Evolutionary conservation across 2,113 vertebrate genomes (phyloP).

Genomic region (Tyrannus savana): DNA sequence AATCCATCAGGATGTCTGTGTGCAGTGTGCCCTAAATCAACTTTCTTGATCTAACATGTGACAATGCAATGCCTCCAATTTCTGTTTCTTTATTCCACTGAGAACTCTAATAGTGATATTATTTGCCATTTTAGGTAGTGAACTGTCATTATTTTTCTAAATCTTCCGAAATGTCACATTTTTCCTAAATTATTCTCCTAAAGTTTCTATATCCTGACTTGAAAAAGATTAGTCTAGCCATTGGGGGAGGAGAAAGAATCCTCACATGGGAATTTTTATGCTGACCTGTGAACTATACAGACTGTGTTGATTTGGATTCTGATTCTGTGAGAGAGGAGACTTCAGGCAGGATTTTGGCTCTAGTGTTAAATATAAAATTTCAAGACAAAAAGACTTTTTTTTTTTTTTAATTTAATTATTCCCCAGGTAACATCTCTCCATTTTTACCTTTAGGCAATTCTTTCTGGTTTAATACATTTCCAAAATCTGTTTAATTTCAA

Average conservation of each 20-base stretch:
- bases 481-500: not conserved
- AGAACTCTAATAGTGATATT: not conserved
- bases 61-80: fast-evolving
- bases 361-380: not conserved
- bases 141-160: not conserved
- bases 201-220: not conserved
- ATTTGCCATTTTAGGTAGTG: not conserved
- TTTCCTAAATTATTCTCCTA: not conserved
- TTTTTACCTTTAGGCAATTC: not conserved
- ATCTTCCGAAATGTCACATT: not conserved
- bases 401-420: not conserved
- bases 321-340: not conserved
- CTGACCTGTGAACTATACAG: not conserved
- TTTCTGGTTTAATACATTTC: not conserved
- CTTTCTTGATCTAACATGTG: not conserved
- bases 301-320: not conserved
- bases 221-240: not conserved
- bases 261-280: not conserved
- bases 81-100: not conserved
- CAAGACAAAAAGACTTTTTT: not conserved
- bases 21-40: not conserved
- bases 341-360: not conserved
- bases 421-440: not conserved
- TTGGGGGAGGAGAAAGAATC: not conserved
- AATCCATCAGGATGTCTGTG: not conserved